Conservation (phyloP, 2,113 vertebrate species). For the Campylorhamphus procurvoides region DNA sequence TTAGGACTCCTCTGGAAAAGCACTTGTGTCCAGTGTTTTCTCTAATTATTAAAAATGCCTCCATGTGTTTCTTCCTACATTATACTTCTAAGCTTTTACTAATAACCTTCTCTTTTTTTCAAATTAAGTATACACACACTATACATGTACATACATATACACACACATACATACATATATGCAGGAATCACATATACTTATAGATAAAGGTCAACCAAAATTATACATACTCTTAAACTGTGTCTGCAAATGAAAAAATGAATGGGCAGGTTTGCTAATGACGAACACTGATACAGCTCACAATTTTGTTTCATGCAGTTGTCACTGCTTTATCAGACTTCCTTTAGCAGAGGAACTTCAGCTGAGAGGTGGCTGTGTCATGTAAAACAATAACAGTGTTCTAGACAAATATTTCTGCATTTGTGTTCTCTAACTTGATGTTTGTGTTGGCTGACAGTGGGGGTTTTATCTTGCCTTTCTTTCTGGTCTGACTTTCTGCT, state of each 20-base stretch:
- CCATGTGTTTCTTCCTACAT: background rate
- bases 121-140: background rate
- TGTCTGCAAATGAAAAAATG: background rate
- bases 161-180: background rate
- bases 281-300: background rate
- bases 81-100: background rate
- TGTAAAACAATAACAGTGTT: background rate
- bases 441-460: background rate
- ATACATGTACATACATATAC: background rate
- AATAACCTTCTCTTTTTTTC: background rate
- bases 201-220: background rate
- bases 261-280: background rate
- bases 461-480: background rate
- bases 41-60: background rate
- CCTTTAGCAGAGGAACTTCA: background rate
- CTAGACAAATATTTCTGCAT: background rate
- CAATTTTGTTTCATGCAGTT: background rate
- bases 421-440: background rate
- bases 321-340: background rate
- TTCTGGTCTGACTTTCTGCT: background rate
- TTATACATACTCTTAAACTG: background rate
- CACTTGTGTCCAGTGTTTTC: accelerated
- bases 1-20: background rate
- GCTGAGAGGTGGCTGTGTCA: background rate
- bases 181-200: background rate